These are phyloP conservation scores for Rosalia funebris DNA, from an alignment of 2,888 invertebrate genomes.

Conservation along the genomic window DNA sequence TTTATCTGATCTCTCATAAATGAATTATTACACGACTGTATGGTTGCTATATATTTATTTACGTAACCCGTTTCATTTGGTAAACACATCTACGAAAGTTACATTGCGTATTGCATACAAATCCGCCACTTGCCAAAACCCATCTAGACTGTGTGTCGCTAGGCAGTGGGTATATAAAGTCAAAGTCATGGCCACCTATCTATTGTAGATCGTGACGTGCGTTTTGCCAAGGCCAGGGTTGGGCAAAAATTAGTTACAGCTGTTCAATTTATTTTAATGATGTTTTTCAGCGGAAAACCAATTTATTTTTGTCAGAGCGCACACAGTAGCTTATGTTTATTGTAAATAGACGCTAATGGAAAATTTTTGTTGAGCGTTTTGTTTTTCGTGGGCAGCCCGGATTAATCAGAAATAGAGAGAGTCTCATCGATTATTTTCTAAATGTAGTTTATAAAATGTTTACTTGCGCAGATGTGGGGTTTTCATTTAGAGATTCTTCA, in stretches of 20 bases:
- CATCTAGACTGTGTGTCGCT: constrained; percentile 51
- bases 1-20: too few species aligned
- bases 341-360: constrained; percentile 16
- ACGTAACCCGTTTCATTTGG: too few species aligned
- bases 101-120: constrained; percentile 7
- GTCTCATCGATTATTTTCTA: constrained; percentile 5
- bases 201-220: constrained; percentile 43
- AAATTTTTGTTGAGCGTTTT: constrained; percentile 4
- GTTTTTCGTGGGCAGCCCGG: constrained; percentile 1
- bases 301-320: constrained; percentile 40
- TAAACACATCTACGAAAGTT: not conserved
- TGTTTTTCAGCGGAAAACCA: constrained; percentile 41
- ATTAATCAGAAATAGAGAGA: not conserved
- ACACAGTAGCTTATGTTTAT: constrained; percentile 26
- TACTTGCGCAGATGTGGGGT: too few species aligned
- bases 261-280: constrained; percentile 45
- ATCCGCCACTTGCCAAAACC: constrained; percentile 18
- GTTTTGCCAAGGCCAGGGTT: constrained; percentile 48
- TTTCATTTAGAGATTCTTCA: too few species aligned
- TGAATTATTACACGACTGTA: too few species aligned
- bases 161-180: constrained; percentile 42
- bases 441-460: too few species aligned
- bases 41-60: too few species aligned
- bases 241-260: constrained; percentile 48
- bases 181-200: constrained; percentile 55